These are phyloP conservation scores for Mystacides longicornis DNA, from an alignment of 2,888 invertebrate genomes.

Conservation along the genomic window DNA sequence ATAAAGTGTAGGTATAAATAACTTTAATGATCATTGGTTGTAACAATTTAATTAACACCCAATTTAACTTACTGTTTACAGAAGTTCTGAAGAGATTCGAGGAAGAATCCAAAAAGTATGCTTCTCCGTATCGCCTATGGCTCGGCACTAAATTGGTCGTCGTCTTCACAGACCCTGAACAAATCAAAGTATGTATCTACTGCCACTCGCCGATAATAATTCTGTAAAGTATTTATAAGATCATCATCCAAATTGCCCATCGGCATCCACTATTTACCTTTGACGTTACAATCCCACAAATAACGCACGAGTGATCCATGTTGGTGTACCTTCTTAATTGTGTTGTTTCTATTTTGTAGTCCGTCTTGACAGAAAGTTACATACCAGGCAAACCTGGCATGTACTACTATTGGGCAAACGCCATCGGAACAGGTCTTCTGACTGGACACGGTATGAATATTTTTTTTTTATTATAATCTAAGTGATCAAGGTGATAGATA, in stretches of 20 bases:
- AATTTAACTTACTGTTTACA: too few species aligned
- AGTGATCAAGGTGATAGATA: too few species aligned
- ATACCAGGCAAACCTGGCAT: conserved; percentile 7
- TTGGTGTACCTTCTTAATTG: too few species aligned
- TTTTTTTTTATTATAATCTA: neutral
- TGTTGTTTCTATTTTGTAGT: conserved; percentile 10
- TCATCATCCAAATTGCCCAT: too few species aligned
- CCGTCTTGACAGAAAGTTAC: conserved; percentile 4
- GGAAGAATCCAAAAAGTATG: neutral
- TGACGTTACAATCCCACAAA: too few species aligned
- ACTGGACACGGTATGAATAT: conserved; percentile 10
- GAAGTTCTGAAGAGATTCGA: neutral
- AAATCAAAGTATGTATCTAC: conserved; percentile 10
- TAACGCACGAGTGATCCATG: too few species aligned
- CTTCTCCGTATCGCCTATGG: conserved; percentile 12
- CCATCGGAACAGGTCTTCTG: conserved; percentile 13
- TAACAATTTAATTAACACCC: too few species aligned
- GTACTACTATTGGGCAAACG: conserved; percentile 12
- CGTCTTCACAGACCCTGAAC: conserved; percentile 8
- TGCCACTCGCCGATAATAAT: neutral
- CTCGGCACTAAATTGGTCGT: conserved; percentile 9
- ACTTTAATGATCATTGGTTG: too few species aligned
- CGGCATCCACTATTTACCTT: too few species aligned
- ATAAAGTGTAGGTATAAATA: too few species aligned
- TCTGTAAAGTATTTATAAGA: neutral